Evolutionary conservation across 1,140 invertebrate species (phyloP), one percentile per base, ranked within the genome.

Genomic region (Euura lappo): DNA sequence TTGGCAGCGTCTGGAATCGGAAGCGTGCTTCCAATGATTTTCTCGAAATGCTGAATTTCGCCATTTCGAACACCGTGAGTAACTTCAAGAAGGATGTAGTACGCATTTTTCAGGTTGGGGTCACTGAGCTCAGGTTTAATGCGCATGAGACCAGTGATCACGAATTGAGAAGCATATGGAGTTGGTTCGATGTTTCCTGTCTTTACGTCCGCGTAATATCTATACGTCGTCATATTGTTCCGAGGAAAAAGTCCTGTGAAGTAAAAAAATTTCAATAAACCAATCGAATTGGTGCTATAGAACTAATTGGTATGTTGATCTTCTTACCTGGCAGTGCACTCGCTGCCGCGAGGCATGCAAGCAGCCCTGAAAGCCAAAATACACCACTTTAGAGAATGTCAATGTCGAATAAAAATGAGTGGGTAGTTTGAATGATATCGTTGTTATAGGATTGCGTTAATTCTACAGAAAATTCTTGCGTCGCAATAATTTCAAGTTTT

Each of bases 1-100:
- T 76, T 74, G 2, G 80, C 65, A 4, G 73, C 70, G 2, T 82
- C 77, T 0, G 70, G 67, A 4, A 86, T 65, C 3, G 78, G 71
- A 8, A 72, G 68, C 13, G 64, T 69, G 11, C 44, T n/a, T 4
- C 70, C 4, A 8, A n/a, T 5, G 5, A 74, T 65, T 11, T 44
- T 44, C 3, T 74, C 43, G 7, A 74, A 45, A 70, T 78, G 65
- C 1, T 45, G 45, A 0, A 46, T 51, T 6, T 69, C 68, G 0
- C 87, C 87, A 75, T 87, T 88, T 72, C 83, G 71, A 44, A 87
- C 4, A n/a, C 80, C 79, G 45, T 83, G 80, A 44, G 81, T 82
- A 4, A 88, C 45, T 72, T 88, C 75, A 0, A 88, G 77, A 46
- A 74, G 76, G 2, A 87, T 74, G 28, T 81, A 77, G 6, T 79